Conservation (phyloP, 2,888 invertebrate genomes). For the Xanthia togata region DNA sequence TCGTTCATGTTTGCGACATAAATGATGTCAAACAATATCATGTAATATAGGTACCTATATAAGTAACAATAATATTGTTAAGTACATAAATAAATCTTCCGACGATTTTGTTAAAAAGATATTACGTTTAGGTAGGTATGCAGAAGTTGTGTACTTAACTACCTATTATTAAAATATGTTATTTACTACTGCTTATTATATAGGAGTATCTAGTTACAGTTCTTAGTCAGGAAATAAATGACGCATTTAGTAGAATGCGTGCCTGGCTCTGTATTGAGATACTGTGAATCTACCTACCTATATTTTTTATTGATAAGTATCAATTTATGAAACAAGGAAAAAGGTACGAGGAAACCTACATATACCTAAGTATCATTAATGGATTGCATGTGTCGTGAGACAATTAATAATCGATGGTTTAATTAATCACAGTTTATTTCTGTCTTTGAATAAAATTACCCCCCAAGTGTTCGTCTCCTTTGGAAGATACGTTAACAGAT, state of each 20-base stretch:
- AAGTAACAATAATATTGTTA: too few species aligned
- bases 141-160: background rate
- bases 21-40: background rate
- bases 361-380: background rate
- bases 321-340: constrained; percentile 22
- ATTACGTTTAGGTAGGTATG: background rate
- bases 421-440: constrained; percentile 5
- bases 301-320: background rate
- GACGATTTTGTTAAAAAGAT: too few species aligned
- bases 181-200: background rate
- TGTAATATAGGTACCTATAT: too few species aligned
- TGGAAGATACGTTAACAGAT: constrained; percentile 5
- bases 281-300: background rate
- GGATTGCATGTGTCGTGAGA: constrained; percentile 11
- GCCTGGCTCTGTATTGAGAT: background rate
- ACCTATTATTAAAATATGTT: background rate
- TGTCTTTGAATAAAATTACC: background rate
- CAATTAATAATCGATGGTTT: constrained; percentile 11
- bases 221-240: constrained; percentile 17
- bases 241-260: constrained; percentile 2
- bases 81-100: too few species aligned
- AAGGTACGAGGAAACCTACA: background rate
- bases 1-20: background rate
- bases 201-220: constrained; percentile 11
- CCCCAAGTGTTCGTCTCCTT: background rate